Evolutionary conservation across 2,113 vertebrate genomes (phyloP), one percentile per base, ranked within the genome.

Genomic region (Laterallus jamaicensis): DNA sequence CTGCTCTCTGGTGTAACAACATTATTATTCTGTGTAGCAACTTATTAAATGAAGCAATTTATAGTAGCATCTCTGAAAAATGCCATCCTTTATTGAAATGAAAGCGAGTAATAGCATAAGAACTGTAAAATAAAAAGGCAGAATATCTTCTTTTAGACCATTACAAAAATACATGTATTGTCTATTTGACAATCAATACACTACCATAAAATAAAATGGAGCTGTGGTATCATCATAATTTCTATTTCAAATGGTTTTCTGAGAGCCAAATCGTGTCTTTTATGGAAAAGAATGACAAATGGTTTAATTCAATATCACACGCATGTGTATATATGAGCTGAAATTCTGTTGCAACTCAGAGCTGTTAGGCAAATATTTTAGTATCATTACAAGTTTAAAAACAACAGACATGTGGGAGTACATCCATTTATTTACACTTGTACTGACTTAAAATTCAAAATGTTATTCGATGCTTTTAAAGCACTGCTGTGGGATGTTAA

Each of bases 131-230:
- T 96, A 95, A 97, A 97, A 98, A 96, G 93, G 74, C 90, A 97
- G 92, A 92, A 74, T 96, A 97, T 97, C 84, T 95, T 97, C 86
- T 97, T 97, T 97, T 92, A 97, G 93, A 92, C 77, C 89, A 97
- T 97, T 97, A 97, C 92, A 96, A 96, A 98, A 97, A 98, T 96
- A 97, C 87, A 91, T 50, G 91, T 95, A 97, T 98, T 97, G 96
- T 97, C 97, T 98, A 86, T 95, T 96, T 96, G 97, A 97, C 95
- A 97, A 98, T 98, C 97, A 97, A 97, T 97, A 96, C 73, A 42
- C 87, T 96, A 91, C 88, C 94, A 96, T 98, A 98, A 98, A 98
- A 98, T 97, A 97, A 98, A 98, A 97, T 68, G 80, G 97, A 98
- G 94, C 91, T 66, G 80, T 93, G 76, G 87, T 97, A 95, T 97